Base-by-base conservation (phyloP, 1,140 invertebrate genomes). In the Oscheius sp. region DNA sequence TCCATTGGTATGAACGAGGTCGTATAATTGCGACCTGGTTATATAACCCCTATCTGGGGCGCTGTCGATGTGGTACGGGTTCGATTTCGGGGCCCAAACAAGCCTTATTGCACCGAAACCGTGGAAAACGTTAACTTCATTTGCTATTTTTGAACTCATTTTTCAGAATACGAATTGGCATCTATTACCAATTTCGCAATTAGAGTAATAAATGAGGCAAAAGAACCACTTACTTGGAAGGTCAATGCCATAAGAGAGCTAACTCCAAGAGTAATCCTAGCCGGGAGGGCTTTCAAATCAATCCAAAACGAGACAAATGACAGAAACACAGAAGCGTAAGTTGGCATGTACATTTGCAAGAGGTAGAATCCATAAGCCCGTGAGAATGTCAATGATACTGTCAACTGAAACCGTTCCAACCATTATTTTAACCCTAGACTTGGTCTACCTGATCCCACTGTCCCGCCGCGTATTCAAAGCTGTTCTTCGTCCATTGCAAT, bases 231-330 rank as follows among this genome's bases (percentile, higher is more conserved):
- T 45, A 68, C 77, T 62, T 80, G 79, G 52, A 78, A 80, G 32
- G 79, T 80, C 1, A 80, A 68, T 15, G 79, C 78, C 76, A 80
- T 75, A 1, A 80, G 64, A 4, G 79, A 78, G 38, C 73, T 76
- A 34, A 83, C 83, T 42, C 86, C 86, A 32, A 88, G 80, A 26
- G 87, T 85, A 49, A 88, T 86, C 68, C 87, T 77, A 10, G 87
- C 87, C 2, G 86, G 86, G 2, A 87, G 81, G 7, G 85, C 84
- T 75, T 87, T 86, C 61, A 87, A 73, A 77, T 87, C 86, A 38
- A 87, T 85, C 85, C 86, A 88, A 75, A 88, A 88, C 18, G 86
- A 86, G 15, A 88, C 85, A 83, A 86, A 88, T 3, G 86, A 87
- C 13, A 87, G 82, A 32, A 84, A 80, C 29, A 86, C 86, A 28